phyloP scores from a whole-genome alignment of 2,797 vertebrate genomes.

The Hapalemur alaotrensis region DNA sequence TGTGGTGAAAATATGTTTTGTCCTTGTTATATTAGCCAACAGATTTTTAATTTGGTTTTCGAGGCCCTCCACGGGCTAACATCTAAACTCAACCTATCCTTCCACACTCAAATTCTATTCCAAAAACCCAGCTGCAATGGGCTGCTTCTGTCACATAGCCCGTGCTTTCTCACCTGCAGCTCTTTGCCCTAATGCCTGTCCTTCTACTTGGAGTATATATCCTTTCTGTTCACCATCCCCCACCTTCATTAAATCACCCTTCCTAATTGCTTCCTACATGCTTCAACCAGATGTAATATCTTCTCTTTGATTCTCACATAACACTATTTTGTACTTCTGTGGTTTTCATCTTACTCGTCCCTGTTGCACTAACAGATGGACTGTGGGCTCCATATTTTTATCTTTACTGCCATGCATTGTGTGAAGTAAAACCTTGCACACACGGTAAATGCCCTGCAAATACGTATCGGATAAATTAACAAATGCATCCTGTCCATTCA shows the following conservation, averaged over 20 bases:
- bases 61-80: background rate
- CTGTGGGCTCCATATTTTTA: background rate
- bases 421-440: background rate
- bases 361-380: background rate
- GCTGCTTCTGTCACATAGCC: background rate
- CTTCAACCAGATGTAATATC: background rate
- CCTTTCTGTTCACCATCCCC: background rate
- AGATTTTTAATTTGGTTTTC: constrained; percentile 14
- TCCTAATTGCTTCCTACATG: background rate
- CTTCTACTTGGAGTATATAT: background rate
- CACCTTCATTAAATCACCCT: background rate
- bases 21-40: background rate
- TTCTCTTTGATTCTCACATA: background rate
- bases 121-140: background rate
- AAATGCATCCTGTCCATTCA: background rate
- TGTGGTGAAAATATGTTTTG: background rate
- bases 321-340: background rate
- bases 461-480: background rate
- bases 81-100: background rate
- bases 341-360: background rate
- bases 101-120: background rate
- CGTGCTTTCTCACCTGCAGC: background rate
- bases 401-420: background rate
- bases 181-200: background rate
- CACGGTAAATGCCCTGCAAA: background rate